These are phyloP conservation scores for Rhegmatorhina hoffmannsi DNA, from an alignment of 2,113 vertebrate genomes.

Conservation along the genomic window DNA sequence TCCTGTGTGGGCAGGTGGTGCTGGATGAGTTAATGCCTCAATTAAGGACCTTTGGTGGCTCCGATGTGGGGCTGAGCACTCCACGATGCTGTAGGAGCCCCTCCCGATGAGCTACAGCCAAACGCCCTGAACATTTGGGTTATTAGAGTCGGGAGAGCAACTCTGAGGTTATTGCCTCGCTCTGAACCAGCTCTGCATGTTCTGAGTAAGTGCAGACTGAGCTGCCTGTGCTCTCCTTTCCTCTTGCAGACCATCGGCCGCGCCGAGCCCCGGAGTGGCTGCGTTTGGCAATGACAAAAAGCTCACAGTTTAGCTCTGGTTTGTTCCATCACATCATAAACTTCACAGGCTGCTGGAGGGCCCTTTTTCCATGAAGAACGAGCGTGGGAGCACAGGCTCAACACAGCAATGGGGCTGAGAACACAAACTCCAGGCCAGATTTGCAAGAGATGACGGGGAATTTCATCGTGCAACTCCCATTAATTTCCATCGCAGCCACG, in stretches of 20 bases:
- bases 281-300: neutral
- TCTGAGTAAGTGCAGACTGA: neutral
- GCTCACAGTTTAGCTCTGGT: neutral
- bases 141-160: slow-evolving; percentile 44
- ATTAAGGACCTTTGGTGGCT: neutral
- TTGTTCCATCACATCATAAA: neutral
- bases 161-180: neutral
- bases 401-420: neutral
- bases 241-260: rapidly evolving
- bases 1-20: neutral
- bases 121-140: neutral
- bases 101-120: neutral
- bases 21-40: neutral
- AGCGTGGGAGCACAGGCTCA: neutral
- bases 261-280: neutral
- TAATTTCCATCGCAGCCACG: neutral
- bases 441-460: neutral
- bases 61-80: rapidly evolving
- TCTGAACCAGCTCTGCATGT: neutral
- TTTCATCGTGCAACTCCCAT: neutral
- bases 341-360: slow-evolving; percentile 38
- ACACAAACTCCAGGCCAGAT: neutral
- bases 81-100: neutral
- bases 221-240: neutral
- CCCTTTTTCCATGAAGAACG: neutral